A percentile compares a stretch with the other conserved stretches of the same genome.
Conservation (phyloP, 2,113 vertebrate species). For the Menura novaehollandiae region DNA sequence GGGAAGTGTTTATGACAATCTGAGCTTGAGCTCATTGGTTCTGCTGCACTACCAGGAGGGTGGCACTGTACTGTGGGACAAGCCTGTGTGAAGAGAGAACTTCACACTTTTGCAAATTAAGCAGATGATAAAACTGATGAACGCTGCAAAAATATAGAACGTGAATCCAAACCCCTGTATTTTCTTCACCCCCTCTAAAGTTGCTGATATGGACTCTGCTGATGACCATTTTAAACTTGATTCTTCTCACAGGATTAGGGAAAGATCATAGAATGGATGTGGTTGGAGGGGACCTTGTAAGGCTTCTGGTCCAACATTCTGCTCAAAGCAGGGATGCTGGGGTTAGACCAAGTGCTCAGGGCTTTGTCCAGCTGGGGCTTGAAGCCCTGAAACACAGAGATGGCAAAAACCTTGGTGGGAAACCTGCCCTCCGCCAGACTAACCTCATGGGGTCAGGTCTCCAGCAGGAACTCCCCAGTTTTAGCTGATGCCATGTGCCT, state of each 20-base stretch:
- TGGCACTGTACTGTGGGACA: fast-evolving
- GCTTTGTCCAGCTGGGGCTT: neutral
- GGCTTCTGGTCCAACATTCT: neutral
- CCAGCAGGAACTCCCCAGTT: neutral
- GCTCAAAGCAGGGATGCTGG: neutral
- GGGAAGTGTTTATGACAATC: neutral
- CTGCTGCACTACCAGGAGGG: neutral
- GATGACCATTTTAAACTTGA: neutral
- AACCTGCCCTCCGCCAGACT: neutral
- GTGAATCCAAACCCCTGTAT: neutral
- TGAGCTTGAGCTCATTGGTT: neutral
- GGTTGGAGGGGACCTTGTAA: neutral
- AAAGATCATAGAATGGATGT: neutral
- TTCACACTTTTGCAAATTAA: neutral
- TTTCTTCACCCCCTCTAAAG: neutral
- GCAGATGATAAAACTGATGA: neutral
- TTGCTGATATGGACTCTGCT: neutral
- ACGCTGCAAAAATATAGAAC: fast-evolving
- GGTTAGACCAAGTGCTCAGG: neutral
- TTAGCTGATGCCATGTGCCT: neutral
- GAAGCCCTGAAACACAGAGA: neutral
- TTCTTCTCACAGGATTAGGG: neutral
- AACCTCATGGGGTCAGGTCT: fast-evolving
- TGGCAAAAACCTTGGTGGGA: neutral
- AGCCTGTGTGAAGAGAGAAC: neutral